phyloP scores from a whole-genome alignment of 2,797 vertebrate genomes.

The Phyllotis vaccarum region DNA sequence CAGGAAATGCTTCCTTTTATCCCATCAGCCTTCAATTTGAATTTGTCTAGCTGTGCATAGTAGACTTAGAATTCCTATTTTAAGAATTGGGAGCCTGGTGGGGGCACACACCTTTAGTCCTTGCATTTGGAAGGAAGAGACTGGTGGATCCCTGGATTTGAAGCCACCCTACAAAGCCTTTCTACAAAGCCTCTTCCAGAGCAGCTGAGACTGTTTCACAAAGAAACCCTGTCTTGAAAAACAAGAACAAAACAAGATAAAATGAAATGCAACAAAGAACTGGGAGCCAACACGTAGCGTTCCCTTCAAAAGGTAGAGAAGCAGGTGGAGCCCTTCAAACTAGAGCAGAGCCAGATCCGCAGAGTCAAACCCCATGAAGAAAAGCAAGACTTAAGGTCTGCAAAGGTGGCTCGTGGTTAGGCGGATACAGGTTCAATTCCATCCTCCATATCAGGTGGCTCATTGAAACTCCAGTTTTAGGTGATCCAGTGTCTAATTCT shows the following conservation, averaged over 20 bases:
- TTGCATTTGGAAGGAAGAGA: background rate
- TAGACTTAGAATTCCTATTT: background rate
- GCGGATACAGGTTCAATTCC: background rate
- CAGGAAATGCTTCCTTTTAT: background rate
- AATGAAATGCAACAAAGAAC: background rate
- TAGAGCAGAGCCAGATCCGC: background rate
- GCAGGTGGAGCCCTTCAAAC: background rate
- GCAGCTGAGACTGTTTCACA: background rate
- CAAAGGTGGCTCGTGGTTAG: background rate
- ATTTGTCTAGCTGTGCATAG: background rate
- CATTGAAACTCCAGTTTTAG: background rate
- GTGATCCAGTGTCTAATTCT: background rate
- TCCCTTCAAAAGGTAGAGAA: background rate
- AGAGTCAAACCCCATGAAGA: background rate
- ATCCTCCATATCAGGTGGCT: background rate
- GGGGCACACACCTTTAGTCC: background rate
- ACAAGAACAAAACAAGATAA: background rate
- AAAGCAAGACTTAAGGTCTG: background rate
- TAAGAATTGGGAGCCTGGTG: background rate
- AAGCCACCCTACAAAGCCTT: background rate
- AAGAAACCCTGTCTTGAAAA: background rate
- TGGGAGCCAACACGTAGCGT: background rate
- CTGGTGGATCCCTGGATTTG: background rate
- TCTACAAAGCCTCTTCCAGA: background rate
- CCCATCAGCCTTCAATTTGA: slow-evolving; percentile 22